A percentile compares a stretch with the other conserved stretches of the same genome.
Evolutionary conservation across 2,113 vertebrate genomes (phyloP).

Genomic region (Callorhinus ursinus): DNA sequence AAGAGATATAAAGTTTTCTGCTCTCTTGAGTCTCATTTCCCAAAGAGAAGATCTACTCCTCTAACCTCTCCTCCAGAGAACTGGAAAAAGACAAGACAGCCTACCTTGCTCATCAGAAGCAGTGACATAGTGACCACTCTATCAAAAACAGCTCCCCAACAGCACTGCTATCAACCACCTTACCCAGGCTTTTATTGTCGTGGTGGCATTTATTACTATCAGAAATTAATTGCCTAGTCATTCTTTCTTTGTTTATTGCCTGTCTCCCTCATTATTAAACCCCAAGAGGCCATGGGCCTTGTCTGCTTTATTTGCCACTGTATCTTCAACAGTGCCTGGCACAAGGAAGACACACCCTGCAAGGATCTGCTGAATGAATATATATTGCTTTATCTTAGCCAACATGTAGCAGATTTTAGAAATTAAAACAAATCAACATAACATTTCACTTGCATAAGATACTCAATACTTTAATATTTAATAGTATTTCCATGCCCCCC

Average conservation of each 20-base stretch:
- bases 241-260: not conserved
- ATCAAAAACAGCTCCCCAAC: not conserved
- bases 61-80: not conserved
- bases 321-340: not conserved
- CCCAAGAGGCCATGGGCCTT: not conserved
- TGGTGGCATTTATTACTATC: not conserved
- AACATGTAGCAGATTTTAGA: not conserved
- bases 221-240: not conserved
- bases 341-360: not conserved
- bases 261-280: not conserved
- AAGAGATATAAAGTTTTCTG: not conserved
- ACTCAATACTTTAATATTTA: slow-evolving; percentile 31
- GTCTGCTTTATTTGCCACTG: not conserved
- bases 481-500: not conserved
- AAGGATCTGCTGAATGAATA: not conserved
- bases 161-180: fast-evolving
- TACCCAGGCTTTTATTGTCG: not conserved
- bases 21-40: not conserved
- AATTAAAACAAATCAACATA: slow-evolving; percentile 20
- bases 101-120: not conserved
- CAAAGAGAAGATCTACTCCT: not conserved
- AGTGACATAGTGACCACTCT: not conserved
- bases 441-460: slow-evolving; percentile 3
- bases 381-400: not conserved
- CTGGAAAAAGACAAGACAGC: not conserved